Evolutionary conservation across 1,140 invertebrate species (phyloP).

Genomic region (Bombus superbus): DNA sequence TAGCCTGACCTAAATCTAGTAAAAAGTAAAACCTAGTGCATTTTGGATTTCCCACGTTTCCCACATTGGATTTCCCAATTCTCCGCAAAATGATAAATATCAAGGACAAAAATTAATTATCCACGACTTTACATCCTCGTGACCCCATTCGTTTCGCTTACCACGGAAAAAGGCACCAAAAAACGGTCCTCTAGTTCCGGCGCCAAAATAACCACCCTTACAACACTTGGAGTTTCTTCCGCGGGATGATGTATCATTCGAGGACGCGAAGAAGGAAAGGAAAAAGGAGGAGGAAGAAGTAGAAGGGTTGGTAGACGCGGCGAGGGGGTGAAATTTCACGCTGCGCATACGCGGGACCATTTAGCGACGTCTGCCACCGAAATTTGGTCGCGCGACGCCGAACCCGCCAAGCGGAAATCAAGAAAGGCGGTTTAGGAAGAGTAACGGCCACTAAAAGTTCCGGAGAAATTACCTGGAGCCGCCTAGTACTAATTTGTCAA

Average conservation of each 20-base stretch:
- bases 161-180: neutral
- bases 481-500: slow-evolving; percentile 48
- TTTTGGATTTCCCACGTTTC: neutral
- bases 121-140: neutral
- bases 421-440: slow-evolving; percentile 41
- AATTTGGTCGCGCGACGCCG: slow-evolving; percentile 19
- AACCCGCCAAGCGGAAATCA: slow-evolving; percentile 5
- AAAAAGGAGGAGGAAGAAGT: neutral
- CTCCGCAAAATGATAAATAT: neutral
- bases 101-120: neutral
- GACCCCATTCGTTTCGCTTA: neutral
- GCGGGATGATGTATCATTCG: neutral
- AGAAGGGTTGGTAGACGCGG: neutral
- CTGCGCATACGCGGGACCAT: slow-evolving; percentile 34
- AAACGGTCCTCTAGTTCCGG: neutral
- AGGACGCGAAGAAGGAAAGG: neutral
- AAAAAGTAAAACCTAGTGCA: no score
- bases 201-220: neutral
- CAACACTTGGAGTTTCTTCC: neutral
- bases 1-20: no score
- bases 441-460: slow-evolving; percentile 43
- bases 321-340: slow-evolving; percentile 50
- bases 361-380: slow-evolving; percentile 21
- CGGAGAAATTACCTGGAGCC: slow-evolving; percentile 41
- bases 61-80: neutral